phyloP scores from a whole-genome alignment of 2,797 vertebrate genomes.

The Eurystomus glaucurus region DNA sequence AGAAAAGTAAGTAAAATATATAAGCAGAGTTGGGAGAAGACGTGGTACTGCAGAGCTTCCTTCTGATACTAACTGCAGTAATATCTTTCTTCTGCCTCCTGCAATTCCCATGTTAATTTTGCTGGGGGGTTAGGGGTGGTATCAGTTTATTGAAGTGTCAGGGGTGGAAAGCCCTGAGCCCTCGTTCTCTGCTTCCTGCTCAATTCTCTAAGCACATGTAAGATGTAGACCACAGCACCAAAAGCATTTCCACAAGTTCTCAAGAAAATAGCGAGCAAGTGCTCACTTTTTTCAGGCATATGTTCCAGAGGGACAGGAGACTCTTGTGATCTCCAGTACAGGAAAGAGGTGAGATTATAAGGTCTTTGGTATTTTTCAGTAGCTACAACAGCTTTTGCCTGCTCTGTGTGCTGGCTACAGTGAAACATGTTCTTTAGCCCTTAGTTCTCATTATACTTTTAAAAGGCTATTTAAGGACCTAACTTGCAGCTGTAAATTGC shows the following conservation, averaged over 20 bases:
- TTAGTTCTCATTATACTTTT: not conserved
- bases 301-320: not conserved
- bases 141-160: not conserved
- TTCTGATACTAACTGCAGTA: not conserved
- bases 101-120: not conserved
- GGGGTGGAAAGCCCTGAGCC: not conserved
- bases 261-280: not conserved
- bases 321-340: not conserved
- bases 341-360: not conserved
- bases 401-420: not conserved
- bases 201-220: not conserved
- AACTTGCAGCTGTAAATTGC: not conserved
- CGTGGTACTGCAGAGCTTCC: not conserved
- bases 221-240: not conserved
- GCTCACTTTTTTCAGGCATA: not conserved
- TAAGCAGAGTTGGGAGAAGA: not conserved
- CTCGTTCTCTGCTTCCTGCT: not conserved
- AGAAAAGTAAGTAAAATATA: not conserved
- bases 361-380: not conserved
- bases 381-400: not conserved
- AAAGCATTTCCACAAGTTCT: not conserved
- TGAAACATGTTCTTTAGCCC: not conserved
- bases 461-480: not conserved
- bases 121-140: no score
- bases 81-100: not conserved